Evolutionary conservation across 2,797 vertebrate species (phyloP), one percentile per base, ranked within the genome.

Genomic region (Buphagus erythrorhynchus): DNA sequence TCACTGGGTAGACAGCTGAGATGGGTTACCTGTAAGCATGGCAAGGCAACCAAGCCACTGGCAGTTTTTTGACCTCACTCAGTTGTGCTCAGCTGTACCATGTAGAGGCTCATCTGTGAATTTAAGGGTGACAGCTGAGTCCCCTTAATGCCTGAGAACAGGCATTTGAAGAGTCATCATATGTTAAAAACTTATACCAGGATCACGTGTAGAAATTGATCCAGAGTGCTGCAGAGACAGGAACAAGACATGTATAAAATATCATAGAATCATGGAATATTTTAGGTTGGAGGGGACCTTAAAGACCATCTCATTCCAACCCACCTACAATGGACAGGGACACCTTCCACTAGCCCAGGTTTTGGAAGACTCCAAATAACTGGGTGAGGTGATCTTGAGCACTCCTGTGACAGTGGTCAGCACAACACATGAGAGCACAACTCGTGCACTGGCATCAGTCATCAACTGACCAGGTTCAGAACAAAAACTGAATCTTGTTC

Each of bases 381-480:
- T 0, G 20, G 6, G 6, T 13, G 8, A 3, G 2, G 16, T 29
- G 67, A 49, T 17, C 28, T 31, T 1, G 1, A 65, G 63, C 43
- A 16, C 18, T n/a, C 13, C 0, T 1, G 18, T 28, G 33, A 35
- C 31, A 18, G 11, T 46, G n/a, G 14, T 21, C 68, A 52, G 11
- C 2, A 3, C 13, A 51, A 48, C 0, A 1, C 6, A 6, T 2
- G 35, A 42, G 25, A 5, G 17, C 40, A 62, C 5, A 19, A 22
- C 5, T 2, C 2, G 0, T 18, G 35, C 1, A 4, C 9, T 15
- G 29, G 35, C 31, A 51, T 42, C 35, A 48, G 24, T 26, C 43
- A 65, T 4, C 46, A 13, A 28, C 19, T 79, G 43, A 65, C 14
- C 38, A 19, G 17, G 16, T 17, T 58, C 24, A 68, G n/a, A 78